Percentiles rank a stretch among this genome's conserved stretches.
Evolutionary conservation across 2,888 invertebrate species (phyloP).

Genomic region (Epirrhoe alternata): DNA sequence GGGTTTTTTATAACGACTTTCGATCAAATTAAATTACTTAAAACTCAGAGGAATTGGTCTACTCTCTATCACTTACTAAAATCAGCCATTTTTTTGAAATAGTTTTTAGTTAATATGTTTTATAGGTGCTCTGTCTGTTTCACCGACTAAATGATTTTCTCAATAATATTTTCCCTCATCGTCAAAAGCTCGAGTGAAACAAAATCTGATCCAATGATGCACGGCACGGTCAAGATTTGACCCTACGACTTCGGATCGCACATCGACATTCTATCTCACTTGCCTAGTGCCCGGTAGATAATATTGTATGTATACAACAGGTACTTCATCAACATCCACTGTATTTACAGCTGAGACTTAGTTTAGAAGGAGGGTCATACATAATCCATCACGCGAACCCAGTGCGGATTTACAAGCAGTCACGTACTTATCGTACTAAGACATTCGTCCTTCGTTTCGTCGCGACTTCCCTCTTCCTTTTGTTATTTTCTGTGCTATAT

Average conservation of each 20-base stretch:
- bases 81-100: too few relatives aligned
- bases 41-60: conserved; percentile 1
- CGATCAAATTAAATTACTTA: not conserved
- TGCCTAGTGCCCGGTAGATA: not conserved
- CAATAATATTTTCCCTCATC: too few relatives aligned
- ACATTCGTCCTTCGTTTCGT: conserved; percentile 8
- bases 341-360: conserved; percentile 7
- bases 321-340: conserved; percentile 3
- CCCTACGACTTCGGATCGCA: too few relatives aligned
- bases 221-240: too few relatives aligned
- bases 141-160: too few relatives aligned
- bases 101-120: too few relatives aligned
- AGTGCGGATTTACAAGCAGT: conserved; percentile 2
- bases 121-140: too few relatives aligned
- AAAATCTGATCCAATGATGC: too few relatives aligned
- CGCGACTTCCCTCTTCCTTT: not conserved
- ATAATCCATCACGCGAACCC: conserved; percentile 4
- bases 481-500: not conserved
- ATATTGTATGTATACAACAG: not conserved
- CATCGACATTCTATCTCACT: too few relatives aligned
- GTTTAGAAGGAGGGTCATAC: conserved; percentile 6
- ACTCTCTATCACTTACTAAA: too few relatives aligned
- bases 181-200: too few relatives aligned
- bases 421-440: conserved; percentile 6
- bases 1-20: not conserved